Evolutionary conservation across 2,888 invertebrate genomes (phyloP).

Genomic region (Acanthosepion esculentum): DNA sequence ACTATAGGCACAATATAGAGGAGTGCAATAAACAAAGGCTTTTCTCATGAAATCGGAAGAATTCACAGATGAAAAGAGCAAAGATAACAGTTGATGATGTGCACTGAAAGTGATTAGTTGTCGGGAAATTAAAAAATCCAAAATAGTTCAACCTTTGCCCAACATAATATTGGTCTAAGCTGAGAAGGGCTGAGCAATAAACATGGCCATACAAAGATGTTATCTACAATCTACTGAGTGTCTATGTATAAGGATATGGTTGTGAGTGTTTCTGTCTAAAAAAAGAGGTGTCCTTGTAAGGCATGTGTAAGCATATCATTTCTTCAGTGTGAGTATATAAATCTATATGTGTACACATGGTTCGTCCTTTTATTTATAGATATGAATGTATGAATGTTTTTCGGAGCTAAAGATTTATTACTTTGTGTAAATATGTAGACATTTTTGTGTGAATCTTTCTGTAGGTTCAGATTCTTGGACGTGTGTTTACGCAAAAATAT

Average conservation of each 20-base stretch:
- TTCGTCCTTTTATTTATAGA: no score
- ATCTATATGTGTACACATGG: neutral
- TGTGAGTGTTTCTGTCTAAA: neutral
- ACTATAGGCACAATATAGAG: neutral
- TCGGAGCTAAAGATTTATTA: no score
- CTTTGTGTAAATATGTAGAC: no score
- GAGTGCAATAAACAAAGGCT: neutral
- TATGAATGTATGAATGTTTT: no score
- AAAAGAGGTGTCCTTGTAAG: neutral
- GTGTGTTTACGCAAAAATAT: no score
- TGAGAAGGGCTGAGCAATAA: neutral
- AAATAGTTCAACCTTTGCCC: conserved; percentile 33
- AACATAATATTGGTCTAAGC: neutral
- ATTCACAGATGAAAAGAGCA: conserved; percentile 33
- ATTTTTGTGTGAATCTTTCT: no score
- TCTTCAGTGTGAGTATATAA: neutral
- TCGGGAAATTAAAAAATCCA: conserved; percentile 11
- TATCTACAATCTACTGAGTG: neutral
- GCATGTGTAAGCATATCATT: neutral
- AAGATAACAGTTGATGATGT: neutral
- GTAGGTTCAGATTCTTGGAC: no score
- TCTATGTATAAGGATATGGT: neutral
- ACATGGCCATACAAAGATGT: neutral
- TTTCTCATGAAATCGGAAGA: neutral
- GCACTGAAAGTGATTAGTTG: neutral